Evolutionary conservation across 2,113 vertebrate species (phyloP).

Genomic region (Podarcis raffonei): DNA sequence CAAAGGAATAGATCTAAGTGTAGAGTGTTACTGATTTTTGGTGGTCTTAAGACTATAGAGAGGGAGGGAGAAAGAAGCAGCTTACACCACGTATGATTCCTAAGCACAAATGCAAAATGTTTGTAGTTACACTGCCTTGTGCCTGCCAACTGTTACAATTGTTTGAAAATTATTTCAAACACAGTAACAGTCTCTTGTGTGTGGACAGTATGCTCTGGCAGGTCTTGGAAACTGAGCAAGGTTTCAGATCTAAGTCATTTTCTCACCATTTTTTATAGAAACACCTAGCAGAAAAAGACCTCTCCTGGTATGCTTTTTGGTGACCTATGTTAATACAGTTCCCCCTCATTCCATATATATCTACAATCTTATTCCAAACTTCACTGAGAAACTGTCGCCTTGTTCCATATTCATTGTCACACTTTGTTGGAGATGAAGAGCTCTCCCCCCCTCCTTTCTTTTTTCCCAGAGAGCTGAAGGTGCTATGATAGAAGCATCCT

Average conservation of each 20-base stretch:
- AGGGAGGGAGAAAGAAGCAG: neutral
- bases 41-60: neutral
- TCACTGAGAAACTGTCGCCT: neutral
- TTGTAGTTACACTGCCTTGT: conserved; percentile 46
- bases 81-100: conserved; percentile 45
- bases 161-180: conserved; percentile 64
- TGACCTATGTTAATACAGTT: conserved; percentile 13
- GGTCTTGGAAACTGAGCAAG: conserved; percentile 14
- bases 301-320: neutral
- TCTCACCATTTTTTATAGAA: conserved; percentile 21
- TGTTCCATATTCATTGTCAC: conserved; percentile 28
- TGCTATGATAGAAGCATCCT: neutral
- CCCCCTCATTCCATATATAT: neutral
- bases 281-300: neutral
- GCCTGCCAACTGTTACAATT: conserved; percentile 46
- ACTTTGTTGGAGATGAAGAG: neutral
- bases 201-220: neutral
- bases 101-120: conserved; percentile 54
- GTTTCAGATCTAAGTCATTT: conserved; percentile 21
- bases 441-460: neutral
- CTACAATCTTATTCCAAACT: conserved; percentile 45
- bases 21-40: neutral
- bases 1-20: neutral
- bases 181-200: conserved; percentile 23
- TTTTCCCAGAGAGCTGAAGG: neutral